Evolutionary conservation across 1,140 invertebrate species (phyloP).

Genomic region (Lordiphosa collinella): DNA sequence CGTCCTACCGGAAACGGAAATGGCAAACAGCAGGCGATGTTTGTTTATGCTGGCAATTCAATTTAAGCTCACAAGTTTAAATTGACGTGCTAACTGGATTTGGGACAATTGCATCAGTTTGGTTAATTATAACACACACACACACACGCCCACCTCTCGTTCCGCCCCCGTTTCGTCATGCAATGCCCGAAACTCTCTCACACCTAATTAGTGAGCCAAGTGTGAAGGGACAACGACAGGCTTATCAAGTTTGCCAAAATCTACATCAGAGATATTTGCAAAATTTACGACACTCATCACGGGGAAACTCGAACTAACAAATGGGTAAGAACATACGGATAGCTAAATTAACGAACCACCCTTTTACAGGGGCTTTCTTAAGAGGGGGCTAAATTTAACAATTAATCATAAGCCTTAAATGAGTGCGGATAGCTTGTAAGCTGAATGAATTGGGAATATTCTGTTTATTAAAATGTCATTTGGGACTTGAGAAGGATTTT

Average conservation of each 20-base stretch:
- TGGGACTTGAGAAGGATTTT: too few relatives aligned
- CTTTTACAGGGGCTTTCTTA: background rate
- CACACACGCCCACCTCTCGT: background rate
- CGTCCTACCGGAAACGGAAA: constrained; percentile 44
- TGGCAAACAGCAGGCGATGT: constrained; percentile 46
- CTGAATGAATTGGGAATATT: background rate
- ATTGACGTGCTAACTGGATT: constrained; percentile 25
- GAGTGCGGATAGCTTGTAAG: background rate
- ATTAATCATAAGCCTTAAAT: constrained; percentile 3
- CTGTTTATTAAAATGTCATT: too few relatives aligned
- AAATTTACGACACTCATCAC: constrained; percentile 36
- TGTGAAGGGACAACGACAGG: constrained; percentile 13
- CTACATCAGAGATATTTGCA: constrained; percentile 35
- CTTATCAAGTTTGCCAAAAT: constrained; percentile 35
- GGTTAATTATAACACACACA: constrained; percentile 32
- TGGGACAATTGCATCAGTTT: constrained; percentile 17
- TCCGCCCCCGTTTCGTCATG: background rate
- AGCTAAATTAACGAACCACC: constrained; percentile 5
- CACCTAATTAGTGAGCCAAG: constrained; percentile 21
- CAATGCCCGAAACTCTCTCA: constrained; percentile 10
- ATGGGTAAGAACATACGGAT: background rate
- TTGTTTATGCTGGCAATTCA: constrained; percentile 30
- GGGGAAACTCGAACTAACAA: constrained; percentile 5
- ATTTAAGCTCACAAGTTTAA: constrained; percentile 36
- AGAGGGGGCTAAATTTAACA: background rate